A percentile compares a stretch with the other conserved stretches of the same genome.
These are phyloP conservation scores for Xyrichtys novacula DNA, from an alignment of 2,797 vertebrate species.

Conservation along the genomic window DNA sequence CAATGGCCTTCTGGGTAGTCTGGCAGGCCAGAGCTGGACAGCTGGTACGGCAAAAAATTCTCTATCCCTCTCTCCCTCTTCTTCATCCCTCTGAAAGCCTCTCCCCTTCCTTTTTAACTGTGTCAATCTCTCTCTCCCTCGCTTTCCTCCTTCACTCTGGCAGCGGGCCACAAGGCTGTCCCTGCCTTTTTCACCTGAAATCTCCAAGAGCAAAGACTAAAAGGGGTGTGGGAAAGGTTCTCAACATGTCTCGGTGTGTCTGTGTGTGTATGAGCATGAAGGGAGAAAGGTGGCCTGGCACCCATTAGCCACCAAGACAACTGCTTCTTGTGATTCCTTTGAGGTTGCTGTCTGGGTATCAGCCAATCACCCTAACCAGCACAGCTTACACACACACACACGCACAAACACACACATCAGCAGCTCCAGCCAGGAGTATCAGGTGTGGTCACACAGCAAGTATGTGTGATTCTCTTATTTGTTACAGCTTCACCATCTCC, in stretches of 20 bases:
- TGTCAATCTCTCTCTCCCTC: slow-evolving; percentile 47
- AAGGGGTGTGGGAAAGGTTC: slow-evolving; percentile 29
- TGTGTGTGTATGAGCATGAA: slow-evolving; percentile 3
- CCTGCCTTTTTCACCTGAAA: slow-evolving; percentile 54
- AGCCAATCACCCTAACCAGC: slow-evolving; percentile 62
- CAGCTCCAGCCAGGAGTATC: slow-evolving; percentile 35
- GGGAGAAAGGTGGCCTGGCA: slow-evolving; percentile 51
- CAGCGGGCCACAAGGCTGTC: slow-evolving; percentile 47
- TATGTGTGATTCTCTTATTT: slow-evolving; percentile 31
- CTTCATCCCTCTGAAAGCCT: slow-evolving; percentile 59
- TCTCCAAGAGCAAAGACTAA: slow-evolving; percentile 36
- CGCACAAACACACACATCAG: slow-evolving; percentile 5
- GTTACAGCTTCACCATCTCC: slow-evolving; percentile 1
- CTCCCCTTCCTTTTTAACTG: slow-evolving; percentile 59
- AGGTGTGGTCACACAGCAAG: slow-evolving; percentile 51
- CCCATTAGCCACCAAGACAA: slow-evolving; percentile 40
- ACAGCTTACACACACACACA: slow-evolving; percentile 13
- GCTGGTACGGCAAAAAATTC: slow-evolving; percentile 78
- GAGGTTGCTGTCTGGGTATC: slow-evolving; percentile 57
- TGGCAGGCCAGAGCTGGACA: slow-evolving; percentile 80
- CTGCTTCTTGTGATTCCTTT: slow-evolving; percentile 52
- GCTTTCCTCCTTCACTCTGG: slow-evolving; percentile 34
- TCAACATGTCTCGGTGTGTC: not conserved
- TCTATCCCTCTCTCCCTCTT: slow-evolving; percentile 55
- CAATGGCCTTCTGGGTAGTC: slow-evolving; percentile 81